A percentile compares a stretch with the other conserved stretches of the same genome.
Evolutionary conservation across 2,113 vertebrate genomes (phyloP).

Genomic region (Eurypyga helias): DNA sequence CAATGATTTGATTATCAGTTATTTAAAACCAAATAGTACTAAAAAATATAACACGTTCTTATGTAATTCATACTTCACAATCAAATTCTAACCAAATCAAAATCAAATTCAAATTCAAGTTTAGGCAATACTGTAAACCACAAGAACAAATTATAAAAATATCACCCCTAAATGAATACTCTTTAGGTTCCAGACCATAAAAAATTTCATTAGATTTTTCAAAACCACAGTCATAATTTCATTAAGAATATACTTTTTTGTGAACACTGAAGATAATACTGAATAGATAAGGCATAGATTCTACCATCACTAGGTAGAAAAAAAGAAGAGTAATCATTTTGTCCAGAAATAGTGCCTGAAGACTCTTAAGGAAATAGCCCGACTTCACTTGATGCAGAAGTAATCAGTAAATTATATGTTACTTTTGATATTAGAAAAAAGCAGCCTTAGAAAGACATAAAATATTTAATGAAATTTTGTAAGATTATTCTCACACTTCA

Average conservation of each 20-base stretch:
- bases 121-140: neutral
- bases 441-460: constrained; percentile 12
- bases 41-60: neutral
- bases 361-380: constrained; percentile 6
- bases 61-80: neutral
- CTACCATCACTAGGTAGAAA: neutral
- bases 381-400: constrained; percentile 24
- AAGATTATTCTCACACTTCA: constrained; percentile 23
- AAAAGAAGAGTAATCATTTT: neutral
- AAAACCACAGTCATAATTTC: neutral
- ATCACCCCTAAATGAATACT: neutral
- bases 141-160: neutral
- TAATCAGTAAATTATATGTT: constrained; percentile 46
- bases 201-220: neutral
- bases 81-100: neutral
- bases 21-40: neutral
- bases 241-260: neutral
- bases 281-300: neutral
- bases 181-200: neutral
- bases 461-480: constrained; percentile 50
- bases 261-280: neutral
- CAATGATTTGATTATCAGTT: neutral
- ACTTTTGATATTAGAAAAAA: constrained; percentile 31
- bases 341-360: constrained; percentile 29
- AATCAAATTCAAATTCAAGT: no score